Evolutionary conservation across 2,113 vertebrate genomes (phyloP).

Genomic region (Podarcis cretensis): DNA sequence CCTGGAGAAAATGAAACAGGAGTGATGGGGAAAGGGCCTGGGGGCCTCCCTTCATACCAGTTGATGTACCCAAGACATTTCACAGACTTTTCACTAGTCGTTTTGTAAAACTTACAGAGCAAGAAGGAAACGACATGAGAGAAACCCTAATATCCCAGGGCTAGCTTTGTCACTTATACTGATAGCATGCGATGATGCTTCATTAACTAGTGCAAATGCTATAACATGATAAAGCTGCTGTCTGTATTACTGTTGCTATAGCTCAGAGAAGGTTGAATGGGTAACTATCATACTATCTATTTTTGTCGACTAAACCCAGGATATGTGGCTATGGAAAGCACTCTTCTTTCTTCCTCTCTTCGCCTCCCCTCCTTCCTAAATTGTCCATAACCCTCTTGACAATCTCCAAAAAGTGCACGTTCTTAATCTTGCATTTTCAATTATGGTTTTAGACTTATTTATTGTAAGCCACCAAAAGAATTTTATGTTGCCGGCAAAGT

Average conservation of each 20-base stretch:
- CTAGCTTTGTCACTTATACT: neutral
- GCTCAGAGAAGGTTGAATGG: constrained; percentile 29
- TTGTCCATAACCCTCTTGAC: constrained; percentile 1
- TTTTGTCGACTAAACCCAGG: neutral
- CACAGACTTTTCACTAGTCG: neutral
- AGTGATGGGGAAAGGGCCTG: too few species aligned
- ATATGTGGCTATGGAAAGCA: neutral
- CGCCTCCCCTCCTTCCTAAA: constrained; percentile 9
- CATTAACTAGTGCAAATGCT: neutral
- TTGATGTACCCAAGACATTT: neutral
- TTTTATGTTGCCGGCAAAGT: too few species aligned
- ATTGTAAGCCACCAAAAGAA: too few species aligned
- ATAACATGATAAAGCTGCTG: neutral
- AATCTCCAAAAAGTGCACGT: neutral
- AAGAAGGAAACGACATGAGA: neutral
- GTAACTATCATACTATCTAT: neutral
- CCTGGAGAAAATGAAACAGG: neutral
- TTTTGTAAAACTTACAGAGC: neutral
- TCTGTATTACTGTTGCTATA: neutral
- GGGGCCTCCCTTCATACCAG: neutral
- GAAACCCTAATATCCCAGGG: neutral
- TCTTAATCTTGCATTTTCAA: constrained; percentile 29
- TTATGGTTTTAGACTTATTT: too few species aligned
- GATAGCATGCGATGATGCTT: neutral
- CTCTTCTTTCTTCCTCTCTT: neutral